phyloP scores from a whole-genome alignment of 2,888 invertebrate species.

The Salticus scenicus region DNA sequence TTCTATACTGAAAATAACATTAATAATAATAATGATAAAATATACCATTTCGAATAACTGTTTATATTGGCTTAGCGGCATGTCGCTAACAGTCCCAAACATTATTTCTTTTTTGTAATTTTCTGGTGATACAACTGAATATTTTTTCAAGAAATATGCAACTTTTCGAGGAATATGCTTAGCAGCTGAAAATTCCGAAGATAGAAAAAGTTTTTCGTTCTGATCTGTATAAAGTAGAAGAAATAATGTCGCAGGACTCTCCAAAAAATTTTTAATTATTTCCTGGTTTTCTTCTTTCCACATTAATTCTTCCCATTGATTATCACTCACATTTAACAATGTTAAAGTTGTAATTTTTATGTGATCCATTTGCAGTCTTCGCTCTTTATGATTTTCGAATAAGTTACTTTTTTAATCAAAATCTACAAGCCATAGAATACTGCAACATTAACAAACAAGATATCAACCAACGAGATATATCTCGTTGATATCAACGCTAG shows the following conservation, averaged over 20 bases:
- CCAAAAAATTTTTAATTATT: constrained; percentile 52
- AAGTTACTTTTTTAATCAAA: too few species aligned
- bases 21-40: too few species aligned
- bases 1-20: too few species aligned
- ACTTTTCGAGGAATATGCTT: constrained; percentile 1
- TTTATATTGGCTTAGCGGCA: constrained; percentile 32
- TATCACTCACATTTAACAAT: constrained; percentile 20
- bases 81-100: constrained; percentile 31
- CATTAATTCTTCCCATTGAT: constrained; percentile 42
- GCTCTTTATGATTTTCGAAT: too few species aligned
- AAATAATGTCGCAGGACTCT: constrained; percentile 7
- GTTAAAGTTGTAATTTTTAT: constrained; percentile 16
- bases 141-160: constrained; percentile 39
- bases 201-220: constrained; percentile 19
- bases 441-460: too few species aligned
- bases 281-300: constrained; percentile 55
- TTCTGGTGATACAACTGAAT: not conserved
- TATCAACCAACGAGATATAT: too few species aligned
- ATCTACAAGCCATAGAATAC: too few species aligned
- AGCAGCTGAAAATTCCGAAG: constrained; percentile 8
- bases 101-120: constrained; percentile 37
- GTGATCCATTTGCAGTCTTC: constrained; percentile 38
- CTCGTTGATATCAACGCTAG: too few species aligned
- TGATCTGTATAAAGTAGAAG: constrained; percentile 40
- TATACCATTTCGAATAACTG: constrained; percentile 39